Percentiles rank a stretch among this genome's conserved stretches.
Evolutionary conservation across 2,113 vertebrate species (phyloP).

Genomic region (Nothocercus nigrocapillus): DNA sequence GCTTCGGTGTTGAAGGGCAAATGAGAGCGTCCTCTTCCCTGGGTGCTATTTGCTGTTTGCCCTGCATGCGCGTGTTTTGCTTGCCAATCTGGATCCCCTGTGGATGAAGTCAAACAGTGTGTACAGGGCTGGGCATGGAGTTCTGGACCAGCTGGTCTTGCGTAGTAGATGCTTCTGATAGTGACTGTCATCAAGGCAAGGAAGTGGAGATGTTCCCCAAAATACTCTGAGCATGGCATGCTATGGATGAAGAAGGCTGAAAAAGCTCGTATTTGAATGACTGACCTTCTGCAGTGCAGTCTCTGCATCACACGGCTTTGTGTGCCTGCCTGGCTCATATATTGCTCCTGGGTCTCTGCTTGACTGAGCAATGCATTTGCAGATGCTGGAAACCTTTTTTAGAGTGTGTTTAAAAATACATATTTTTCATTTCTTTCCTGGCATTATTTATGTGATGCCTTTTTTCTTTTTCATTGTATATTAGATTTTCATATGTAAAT

Average conservation of each 20-base stretch:
- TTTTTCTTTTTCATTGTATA: slow-evolving; percentile 19
- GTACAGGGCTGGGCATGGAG: background rate
- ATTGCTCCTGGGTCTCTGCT: background rate
- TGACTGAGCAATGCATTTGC: background rate
- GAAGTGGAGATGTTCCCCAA: background rate
- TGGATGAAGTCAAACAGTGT: background rate
- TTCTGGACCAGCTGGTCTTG: background rate
- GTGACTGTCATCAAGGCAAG: background rate
- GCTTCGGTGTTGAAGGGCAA: rapidly evolving
- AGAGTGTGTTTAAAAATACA: slow-evolving; percentile 1
- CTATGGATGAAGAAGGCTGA: background rate
- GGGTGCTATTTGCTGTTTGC: background rate
- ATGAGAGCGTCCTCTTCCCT: rapidly evolving
- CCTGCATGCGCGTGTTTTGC: rapidly evolving
- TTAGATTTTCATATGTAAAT: slow-evolving; percentile 53
- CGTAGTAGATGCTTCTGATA: background rate
- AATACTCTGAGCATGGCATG: rapidly evolving
- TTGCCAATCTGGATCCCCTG: background rate
- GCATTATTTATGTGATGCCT: slow-evolving; percentile 28
- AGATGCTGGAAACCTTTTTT: background rate
- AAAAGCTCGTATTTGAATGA: background rate
- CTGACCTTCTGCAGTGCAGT: background rate
- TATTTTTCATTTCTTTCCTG: slow-evolving; percentile 23
- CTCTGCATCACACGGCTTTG: background rate
- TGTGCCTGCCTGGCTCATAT: background rate